phyloP scores from a whole-genome alignment of 2,113 vertebrate genomes.

The Nothocercus nigrocapillus region DNA sequence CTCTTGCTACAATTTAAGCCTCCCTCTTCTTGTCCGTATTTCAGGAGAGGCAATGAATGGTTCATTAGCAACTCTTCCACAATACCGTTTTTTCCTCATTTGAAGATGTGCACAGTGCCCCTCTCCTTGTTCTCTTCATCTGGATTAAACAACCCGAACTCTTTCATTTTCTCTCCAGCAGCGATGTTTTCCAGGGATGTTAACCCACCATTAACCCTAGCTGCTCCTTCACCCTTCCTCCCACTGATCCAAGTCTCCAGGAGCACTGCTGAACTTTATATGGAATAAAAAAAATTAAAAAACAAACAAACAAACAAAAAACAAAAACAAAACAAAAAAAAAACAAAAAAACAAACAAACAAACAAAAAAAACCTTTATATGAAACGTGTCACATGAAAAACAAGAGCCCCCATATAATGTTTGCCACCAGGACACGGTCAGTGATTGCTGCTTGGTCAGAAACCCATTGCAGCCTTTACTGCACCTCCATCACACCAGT shows the following conservation, averaged over 20 bases:
- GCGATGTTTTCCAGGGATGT: neutral
- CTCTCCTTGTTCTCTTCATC: neutral
- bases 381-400: neutral
- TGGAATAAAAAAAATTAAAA: too few species aligned
- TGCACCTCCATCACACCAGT: neutral
- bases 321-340: too few species aligned
- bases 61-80: neutral
- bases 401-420: accelerated
- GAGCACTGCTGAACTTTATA: neutral
- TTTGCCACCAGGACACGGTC: neutral
- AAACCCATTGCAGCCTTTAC: neutral
- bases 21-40: neutral
- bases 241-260: neutral
- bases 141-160: neutral
- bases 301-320: too few species aligned
- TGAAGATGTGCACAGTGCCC: accelerated
- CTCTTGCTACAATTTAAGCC: neutral
- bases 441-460: neutral
- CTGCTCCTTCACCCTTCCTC: neutral
- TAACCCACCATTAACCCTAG: neutral
- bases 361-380: neutral
- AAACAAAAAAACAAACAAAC: too few species aligned
- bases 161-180: neutral
- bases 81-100: neutral
- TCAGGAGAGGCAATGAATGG: neutral